These are phyloP conservation scores for Lepidocyrtinus sp. DNA, from an alignment of 2,888 invertebrate species.

Conservation along the genomic window DNA sequence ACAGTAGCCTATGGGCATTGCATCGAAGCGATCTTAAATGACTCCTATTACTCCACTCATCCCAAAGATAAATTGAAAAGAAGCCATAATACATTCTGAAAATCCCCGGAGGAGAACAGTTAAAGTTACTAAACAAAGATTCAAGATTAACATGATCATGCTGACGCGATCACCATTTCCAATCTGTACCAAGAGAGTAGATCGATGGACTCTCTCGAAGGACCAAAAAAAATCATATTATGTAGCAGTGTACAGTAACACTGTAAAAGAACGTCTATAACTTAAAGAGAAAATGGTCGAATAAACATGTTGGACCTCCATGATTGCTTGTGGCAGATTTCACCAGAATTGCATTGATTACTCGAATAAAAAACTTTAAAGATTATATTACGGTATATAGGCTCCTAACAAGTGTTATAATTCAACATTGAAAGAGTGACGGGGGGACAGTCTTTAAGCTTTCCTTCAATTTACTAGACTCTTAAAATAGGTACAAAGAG, in stretches of 20 bases:
- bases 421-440: background rate
- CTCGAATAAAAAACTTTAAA: slow-evolving; percentile 8
- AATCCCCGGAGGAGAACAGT: slow-evolving; percentile 10
- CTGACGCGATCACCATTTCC: background rate
- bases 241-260: background rate
- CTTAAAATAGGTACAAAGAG: background rate
- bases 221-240: too few relatives aligned
- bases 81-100: background rate
- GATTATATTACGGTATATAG: slow-evolving; percentile 1
- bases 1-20: background rate
- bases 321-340: slow-evolving; percentile 3
- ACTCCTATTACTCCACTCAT: background rate
- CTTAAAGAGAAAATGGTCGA: background rate
- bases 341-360: slow-evolving; percentile 5
- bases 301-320: background rate
- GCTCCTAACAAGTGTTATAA: background rate
- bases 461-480: background rate
- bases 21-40: background rate
- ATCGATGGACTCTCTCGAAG: too few relatives aligned
- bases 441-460: background rate
- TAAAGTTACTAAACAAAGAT: slow-evolving; percentile 29
- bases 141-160: slow-evolving; percentile 33
- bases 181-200: too few relatives aligned
- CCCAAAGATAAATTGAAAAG: slow-evolving; percentile 9
- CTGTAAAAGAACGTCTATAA: background rate